phyloP scores from a whole-genome alignment of 2,113 vertebrate genomes.

The Tragelaphus imberbis region DNA sequence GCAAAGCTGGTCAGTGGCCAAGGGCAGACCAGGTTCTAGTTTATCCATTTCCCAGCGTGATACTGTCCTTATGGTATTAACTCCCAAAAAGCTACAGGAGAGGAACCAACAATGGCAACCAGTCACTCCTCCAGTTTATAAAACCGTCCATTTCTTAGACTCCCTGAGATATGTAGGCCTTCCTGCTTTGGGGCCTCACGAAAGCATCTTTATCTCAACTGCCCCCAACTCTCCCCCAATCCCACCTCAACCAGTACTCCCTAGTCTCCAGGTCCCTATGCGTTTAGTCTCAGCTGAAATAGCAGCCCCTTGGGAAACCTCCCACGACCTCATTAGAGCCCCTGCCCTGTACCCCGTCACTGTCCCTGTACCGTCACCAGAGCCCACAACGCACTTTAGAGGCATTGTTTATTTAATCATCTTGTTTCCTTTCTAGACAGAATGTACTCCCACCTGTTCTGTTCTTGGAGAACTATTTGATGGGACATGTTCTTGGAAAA shows the following conservation, averaged over 20 bases:
- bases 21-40: not conserved
- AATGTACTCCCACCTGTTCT: not conserved
- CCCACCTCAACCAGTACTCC: not conserved
- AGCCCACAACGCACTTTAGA: not conserved
- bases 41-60: not conserved
- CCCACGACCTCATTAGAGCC: not conserved
- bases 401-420: not conserved
- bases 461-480: not conserved
- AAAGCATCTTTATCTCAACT: not conserved
- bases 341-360: not conserved
- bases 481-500: not conserved
- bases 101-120: fast-evolving
- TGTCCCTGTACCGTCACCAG: fast-evolving
- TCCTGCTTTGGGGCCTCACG: not conserved
- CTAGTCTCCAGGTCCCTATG: fast-evolving
- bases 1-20: not conserved
- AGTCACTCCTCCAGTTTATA: not conserved
- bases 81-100: not conserved
- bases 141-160: not conserved
- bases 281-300: not conserved
- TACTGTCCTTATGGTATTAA: not conserved
- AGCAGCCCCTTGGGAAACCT: not conserved
- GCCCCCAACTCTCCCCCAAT: not conserved
- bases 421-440: not conserved
- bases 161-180: not conserved